Base-by-base conservation (phyloP, 1,140 invertebrate genomes). In the Dendrolimus kikuchii region DNA sequence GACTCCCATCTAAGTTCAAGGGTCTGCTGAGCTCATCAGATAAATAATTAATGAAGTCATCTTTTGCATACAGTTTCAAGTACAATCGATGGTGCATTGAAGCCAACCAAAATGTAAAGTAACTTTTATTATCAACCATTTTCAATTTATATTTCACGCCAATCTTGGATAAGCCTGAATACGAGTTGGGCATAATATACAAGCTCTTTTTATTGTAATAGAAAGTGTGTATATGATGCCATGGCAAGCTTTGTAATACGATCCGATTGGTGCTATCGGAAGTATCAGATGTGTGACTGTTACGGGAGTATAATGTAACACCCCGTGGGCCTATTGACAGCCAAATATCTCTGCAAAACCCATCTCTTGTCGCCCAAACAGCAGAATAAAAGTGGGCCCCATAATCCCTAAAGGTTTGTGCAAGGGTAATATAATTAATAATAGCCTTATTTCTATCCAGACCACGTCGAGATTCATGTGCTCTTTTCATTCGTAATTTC, bases 11-110 rank as follows among this genome's bases (percentile, higher is more conserved):
- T 49, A 57, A 51, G 49, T 74, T 74, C 38, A 89, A 52, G 5
- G 88, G 86, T 46, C 88, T 82, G 58, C 86, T 89, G 51, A 90
- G 77, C 68, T 90, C 92, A 86, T 91, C 90, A 38, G 92, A 90
- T 60, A 94, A 87, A 53, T 90, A 89, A 67, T 91, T 90, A 40
- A 93, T 87, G 43, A 92, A 92, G 39, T 91, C 92, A 40, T 92
- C 89, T 72, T 93, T 92, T 7, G 91, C 90, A 63, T 92, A 90
- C 38, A 93, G 77, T 71, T 92, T 92, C 58, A 93, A 85, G 83
- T 92, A 94, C 73, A 94, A 92, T 68, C 93, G 90, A 74, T 94
- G 93, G 71, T 94, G 93, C 36, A 93, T 74, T 4, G 92, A 93
- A 6, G 92, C 92, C 39, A 94, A 75, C 71, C 92, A 92, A 76